Evolutionary conservation across 2,113 vertebrate genomes (phyloP).

Genomic region (Todiramphus saurophagus): DNA sequence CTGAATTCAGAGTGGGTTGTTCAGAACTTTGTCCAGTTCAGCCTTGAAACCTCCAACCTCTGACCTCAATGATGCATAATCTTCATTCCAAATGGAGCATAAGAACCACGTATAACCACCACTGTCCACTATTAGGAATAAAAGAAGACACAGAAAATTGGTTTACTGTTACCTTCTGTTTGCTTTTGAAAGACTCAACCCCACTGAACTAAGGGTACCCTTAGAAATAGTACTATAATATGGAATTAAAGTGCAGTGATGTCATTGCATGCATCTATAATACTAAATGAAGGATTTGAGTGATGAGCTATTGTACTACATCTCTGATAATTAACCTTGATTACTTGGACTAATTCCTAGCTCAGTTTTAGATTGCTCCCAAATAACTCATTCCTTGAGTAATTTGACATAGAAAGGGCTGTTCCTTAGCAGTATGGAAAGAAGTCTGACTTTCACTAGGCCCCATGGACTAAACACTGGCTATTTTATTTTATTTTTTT

Average conservation of each 20-base stretch:
- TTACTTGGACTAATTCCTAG: not conserved
- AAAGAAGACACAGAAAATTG: not conserved
- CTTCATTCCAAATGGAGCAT: not conserved
- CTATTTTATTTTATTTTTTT: not conserved
- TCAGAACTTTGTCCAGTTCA: not conserved
- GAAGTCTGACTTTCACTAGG: not conserved
- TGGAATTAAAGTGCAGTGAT: not conserved
- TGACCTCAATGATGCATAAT: not conserved
- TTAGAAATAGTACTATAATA: not conserved
- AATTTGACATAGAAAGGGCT: not conserved
- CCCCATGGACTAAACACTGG: not conserved
- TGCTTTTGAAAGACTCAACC: not conserved
- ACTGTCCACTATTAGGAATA: not conserved
- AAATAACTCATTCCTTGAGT: not conserved
- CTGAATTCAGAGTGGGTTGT: not conserved
- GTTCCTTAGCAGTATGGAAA: not conserved
- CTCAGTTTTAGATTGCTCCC: not conserved
- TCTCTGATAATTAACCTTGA: not conserved
- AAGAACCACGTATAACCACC: not conserved
- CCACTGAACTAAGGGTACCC: not conserved
- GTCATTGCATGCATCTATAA: not conserved
- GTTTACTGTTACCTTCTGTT: not conserved
- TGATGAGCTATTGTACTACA: not conserved
- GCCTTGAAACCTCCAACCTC: not conserved
- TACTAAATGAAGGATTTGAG: not conserved